Percentiles rank a stretch among this genome's conserved stretches.
phyloP scores from a whole-genome alignment of 1,140 invertebrate genomes.

The Muscidifurax raptorellus region DNA sequence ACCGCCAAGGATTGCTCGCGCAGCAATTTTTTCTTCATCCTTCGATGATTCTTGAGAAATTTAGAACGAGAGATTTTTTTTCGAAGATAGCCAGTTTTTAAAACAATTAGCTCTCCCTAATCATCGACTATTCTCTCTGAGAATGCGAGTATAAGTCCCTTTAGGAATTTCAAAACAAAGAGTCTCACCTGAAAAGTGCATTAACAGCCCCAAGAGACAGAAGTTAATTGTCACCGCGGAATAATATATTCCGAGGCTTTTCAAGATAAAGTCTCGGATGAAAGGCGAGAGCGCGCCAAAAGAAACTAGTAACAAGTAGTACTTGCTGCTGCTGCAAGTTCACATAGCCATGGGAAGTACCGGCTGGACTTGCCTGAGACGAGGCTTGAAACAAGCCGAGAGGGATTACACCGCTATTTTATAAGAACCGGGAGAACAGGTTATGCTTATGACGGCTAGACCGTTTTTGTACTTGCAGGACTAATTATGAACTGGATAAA shows the following conservation, averaged over 20 bases:
- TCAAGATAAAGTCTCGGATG: not conserved
- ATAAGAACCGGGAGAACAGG: constrained; percentile 35
- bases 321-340: not conserved
- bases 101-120: too few relatives aligned
- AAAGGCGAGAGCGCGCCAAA: not conserved
- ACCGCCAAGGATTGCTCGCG: not conserved
- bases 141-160: too few relatives aligned
- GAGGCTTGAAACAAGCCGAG: not conserved
- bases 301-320: not conserved
- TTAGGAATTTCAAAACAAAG: not conserved
- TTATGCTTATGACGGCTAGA: constrained; percentile 34
- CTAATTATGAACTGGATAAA: constrained; percentile 31
- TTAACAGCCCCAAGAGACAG: not conserved
- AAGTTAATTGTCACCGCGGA: not conserved
- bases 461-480: constrained; percentile 11
- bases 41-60: too few relatives aligned
- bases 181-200: not conserved
- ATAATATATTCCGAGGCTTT: not conserved
- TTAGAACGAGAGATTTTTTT: too few relatives aligned
- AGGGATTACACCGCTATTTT: constrained; percentile 37
- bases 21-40: too few relatives aligned
- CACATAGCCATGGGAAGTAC: constrained; percentile 50
- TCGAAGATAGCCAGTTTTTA: too few relatives aligned
- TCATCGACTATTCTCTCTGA: too few relatives aligned
- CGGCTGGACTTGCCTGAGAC: not conserved